Base-by-base conservation (phyloP, 2,113 vertebrate genomes). In the Melanerpes formicivorus region DNA sequence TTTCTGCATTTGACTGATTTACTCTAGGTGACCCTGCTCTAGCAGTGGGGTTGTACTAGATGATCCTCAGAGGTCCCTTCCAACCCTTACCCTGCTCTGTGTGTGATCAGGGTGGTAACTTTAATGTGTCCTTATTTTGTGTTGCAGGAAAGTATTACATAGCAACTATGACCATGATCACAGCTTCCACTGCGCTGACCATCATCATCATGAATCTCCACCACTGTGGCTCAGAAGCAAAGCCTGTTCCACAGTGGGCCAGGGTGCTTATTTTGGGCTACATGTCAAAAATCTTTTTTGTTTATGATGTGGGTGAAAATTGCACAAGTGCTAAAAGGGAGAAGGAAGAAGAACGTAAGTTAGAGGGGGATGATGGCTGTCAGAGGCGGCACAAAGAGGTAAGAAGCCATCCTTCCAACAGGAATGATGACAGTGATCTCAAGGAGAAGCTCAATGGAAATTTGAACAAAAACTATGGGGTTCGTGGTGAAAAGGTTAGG, bases 181-280 rank as follows among this genome's bases (percentile, higher is more conserved):
- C 99, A n/a, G 99, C 99, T 30, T 99, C 99, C 64, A 99, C 99
- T 2, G 99, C 99, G 6, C 46, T 99, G 96, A 99, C 99, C 6
- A 99, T 99, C 93, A 99, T 99, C 95, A 99, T 99, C 87, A 99
- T 99, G 99, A 99, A 99, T 73, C 98, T 99, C 85, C 99, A 99
- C 93, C 99, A 99, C 71, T 99, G 99, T 27, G 99, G 99, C 32
- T 98, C 99, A 1, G 99, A 99, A 96, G 99, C 99, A 87, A 99
- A 98, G 89, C 99, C 99, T 3, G 99, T 99, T 75, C 99, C 99
- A 16, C 98, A 97, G 15, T 99, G 99, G 99, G 99, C 99, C n/a
- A 98, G 98, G 77, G 98, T 99, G 65, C 96, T 99, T 91, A 99
- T 99, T 96, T 97, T 99, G 77, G 98, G 98, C 94, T 99, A 99